Percentiles rank a stretch among this genome's conserved stretches.
Evolutionary conservation across 1,140 invertebrate genomes (phyloP).

Genomic region (Palaemon carinicauda): DNA sequence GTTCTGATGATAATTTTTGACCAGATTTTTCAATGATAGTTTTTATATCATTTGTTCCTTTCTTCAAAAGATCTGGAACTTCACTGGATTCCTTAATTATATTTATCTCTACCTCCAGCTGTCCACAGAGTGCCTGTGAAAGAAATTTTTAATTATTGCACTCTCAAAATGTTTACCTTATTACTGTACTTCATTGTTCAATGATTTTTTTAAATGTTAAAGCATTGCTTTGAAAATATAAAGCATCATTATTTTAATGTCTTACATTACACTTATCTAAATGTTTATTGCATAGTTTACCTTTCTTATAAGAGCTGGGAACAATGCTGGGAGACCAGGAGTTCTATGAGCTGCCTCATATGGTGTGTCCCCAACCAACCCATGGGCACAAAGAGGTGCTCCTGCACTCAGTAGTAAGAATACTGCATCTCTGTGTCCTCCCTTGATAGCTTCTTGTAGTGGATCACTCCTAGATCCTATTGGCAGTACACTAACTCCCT

Average conservation of each 20-base stretch:
- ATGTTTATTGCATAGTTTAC: not conserved
- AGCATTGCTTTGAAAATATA: not conserved
- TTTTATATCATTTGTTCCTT: constrained; percentile 6
- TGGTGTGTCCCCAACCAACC: constrained; percentile 39
- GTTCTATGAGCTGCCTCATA: constrained; percentile 36
- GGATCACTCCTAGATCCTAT: constrained; percentile 26
- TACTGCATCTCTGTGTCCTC: constrained; percentile 34
- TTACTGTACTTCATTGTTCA: not conserved
- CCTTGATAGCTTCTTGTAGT: constrained; percentile 22
- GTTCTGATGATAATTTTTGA: constrained; percentile 12
- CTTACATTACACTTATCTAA: too few relatives aligned
- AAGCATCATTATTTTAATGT: too few relatives aligned
- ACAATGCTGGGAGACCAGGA: constrained; percentile 27
- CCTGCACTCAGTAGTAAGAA: constrained; percentile 33
- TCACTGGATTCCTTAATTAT: not conserved
- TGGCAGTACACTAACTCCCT: constrained; percentile 8
- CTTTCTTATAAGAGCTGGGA: constrained; percentile 44
- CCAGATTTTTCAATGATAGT: constrained; percentile 35
- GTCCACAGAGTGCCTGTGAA: constrained; percentile 38
- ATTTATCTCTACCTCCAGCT: constrained; percentile 15
- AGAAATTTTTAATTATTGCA: not conserved
- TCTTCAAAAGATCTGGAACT: not conserved
- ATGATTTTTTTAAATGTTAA: too few relatives aligned
- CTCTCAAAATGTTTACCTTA: not conserved
- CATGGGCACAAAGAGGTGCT: constrained; percentile 39